Base-by-base conservation (phyloP, 1,140 invertebrate species). In the Bombus balteatus region DNA sequence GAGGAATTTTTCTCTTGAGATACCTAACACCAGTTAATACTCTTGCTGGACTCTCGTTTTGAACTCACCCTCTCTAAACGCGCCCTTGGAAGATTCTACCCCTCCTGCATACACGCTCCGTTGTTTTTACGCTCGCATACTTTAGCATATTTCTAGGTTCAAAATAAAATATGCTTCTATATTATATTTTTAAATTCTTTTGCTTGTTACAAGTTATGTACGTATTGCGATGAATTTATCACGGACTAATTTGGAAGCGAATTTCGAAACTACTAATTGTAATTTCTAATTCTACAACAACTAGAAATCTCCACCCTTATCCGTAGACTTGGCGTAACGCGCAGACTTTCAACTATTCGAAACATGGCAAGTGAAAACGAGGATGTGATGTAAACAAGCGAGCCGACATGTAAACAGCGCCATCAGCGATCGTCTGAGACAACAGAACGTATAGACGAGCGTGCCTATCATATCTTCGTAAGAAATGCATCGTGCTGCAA, bases 301-400 rank as follows among this genome's bases (percentile, higher is more conserved):
- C 1, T 25, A 25, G 18, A 53, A 34, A 75, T 34, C 43, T 5
- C 10, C 6, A 25, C 25, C 32, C 5, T 12, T 6, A 34, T 25
- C 10, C 43, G 18, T 13, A 28, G 22, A 47, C 41, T 47, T 74
- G 12, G 72, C 15, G n/a, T 25, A 75, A 22, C 73, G 10, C 22
- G 32, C 22, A 75, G 43, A 75, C 73, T 75, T 53, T 75, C 73
- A 75, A 75, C 43, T 75, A 75, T 75, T 75, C 73, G 32, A 75
- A 75, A 75, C 43, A 43, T 25, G 73, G 32, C n/a, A 53, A 75
- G 43, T 75, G 73, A 75, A 75, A 75, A 43, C 73, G 43, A n/a
- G 73, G 41, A 43, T 75, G 32, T 12, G n/a, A 34, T 75, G 73
- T 34, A 75, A 75, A 43, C 41, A 10, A 22, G 73, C 32, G n/a